phyloP scores from a whole-genome alignment of 2,888 invertebrate species.

The Anthophora plumipes region DNA sequence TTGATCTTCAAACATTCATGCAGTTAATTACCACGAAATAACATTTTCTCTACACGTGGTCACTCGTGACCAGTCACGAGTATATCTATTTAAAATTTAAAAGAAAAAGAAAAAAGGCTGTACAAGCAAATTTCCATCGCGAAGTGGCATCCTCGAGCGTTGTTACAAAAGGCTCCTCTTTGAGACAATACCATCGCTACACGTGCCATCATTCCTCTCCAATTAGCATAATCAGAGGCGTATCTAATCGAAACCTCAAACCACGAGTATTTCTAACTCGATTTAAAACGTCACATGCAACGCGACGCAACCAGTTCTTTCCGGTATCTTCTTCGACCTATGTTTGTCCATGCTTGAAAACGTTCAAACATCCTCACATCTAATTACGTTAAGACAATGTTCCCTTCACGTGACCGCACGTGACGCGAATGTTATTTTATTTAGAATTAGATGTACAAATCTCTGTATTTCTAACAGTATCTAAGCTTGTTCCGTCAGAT shows the following conservation, averaged over 20 bases:
- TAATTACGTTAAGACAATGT: constrained; percentile 4
- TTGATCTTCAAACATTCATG: background rate
- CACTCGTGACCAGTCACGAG: constrained; percentile 23
- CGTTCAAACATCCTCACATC: no score
- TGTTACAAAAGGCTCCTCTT: background rate
- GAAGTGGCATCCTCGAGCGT: background rate
- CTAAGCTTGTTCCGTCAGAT: background rate
- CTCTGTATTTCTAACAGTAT: rapidly evolving
- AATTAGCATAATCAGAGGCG: background rate
- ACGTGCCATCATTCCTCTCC: background rate
- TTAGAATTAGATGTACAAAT: background rate
- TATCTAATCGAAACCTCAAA: background rate
- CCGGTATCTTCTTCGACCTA: background rate
- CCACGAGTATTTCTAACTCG: background rate
- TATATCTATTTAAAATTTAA: constrained; percentile 3
- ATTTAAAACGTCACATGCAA: background rate
- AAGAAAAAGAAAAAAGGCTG: no score
- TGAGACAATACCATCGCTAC: background rate
- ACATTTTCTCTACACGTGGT: background rate
- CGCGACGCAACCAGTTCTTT: background rate
- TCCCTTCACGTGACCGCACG: background rate
- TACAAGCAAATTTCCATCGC: background rate
- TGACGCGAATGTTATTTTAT: background rate
- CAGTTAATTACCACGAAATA: background rate
- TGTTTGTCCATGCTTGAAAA: no score